Percentiles rank a stretch among this genome's conserved stretches.
Evolutionary conservation across 2,113 vertebrate species (phyloP).

Genomic region (Protomyctophum bolini): DNA sequence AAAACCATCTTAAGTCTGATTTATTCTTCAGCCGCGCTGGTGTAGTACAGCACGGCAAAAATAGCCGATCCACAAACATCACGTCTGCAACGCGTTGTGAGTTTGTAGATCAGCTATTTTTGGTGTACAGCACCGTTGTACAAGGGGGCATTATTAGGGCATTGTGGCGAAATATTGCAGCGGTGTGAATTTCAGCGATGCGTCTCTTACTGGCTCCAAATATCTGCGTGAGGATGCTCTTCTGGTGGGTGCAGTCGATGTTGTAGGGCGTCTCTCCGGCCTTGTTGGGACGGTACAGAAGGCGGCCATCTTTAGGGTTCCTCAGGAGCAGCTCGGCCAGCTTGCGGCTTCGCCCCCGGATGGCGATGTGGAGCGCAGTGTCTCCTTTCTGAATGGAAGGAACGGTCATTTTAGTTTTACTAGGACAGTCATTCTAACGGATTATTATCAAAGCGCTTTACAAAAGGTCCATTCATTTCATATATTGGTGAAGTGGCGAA

Average conservation of each 20-base stretch:
- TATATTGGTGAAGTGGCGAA: too few species aligned
- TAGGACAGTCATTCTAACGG: too few species aligned
- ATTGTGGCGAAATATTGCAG: too few species aligned
- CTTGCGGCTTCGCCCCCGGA: constrained; percentile 94
- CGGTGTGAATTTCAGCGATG: too few species aligned
- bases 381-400: constrained; percentile 89
- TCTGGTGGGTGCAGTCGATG: constrained; percentile 98
- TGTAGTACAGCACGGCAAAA: too few species aligned
- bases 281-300: constrained; percentile 97
- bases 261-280: constrained; percentile 97
- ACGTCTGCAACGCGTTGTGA: too few species aligned
- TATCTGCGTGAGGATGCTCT: constrained; percentile 98
- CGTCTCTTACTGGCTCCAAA: constrained; percentile 92
- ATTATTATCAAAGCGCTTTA: neutral
- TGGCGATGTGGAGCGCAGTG: constrained; percentile 95
- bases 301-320: constrained; percentile 95
- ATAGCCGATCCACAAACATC: too few species aligned
- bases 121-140: too few species aligned
- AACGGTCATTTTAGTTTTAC: neutral
- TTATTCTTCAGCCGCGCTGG: too few species aligned
- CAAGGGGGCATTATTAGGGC: too few species aligned
- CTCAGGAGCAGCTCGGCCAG: constrained; percentile 93
- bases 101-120: too few species aligned
- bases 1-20: too few species aligned
- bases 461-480: neutral